Base-by-base conservation (phyloP, 1,140 invertebrate species). In the Ditylenchus dipsaci region DNA sequence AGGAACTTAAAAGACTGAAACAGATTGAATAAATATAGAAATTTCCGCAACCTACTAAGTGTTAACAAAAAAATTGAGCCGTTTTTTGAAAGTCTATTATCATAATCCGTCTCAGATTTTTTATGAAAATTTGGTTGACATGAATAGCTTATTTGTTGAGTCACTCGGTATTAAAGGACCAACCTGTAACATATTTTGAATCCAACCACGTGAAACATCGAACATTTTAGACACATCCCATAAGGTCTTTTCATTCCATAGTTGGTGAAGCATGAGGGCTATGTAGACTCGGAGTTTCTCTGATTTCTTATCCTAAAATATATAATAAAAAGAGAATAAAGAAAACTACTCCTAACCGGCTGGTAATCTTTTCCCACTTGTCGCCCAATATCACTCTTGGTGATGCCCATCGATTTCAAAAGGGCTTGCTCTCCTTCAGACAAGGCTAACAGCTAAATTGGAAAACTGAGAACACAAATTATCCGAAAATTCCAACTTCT, bases 171-270 rank as follows among this genome's bases (percentile, higher is more conserved):
- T n/a, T n/a, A n/a, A n/a, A n/a, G n/a, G n/a, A n/a, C n/a, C 49
- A 1, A 53, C 57, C 57, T 73, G 71, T 43, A 73, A 21, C 27
- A 62, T 26, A 11, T 49, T 60, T 57, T 73, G 67, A 3, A 73
- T 29, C 71, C 71, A 73, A 29, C 71, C 71, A 17, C 71, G 75
- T 15, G 61, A 27, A 19, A 73, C 72, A 26, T 63, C 62, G 38
- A 73, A 73, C 30, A n/a, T 21, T 23, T 75, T 29, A 13, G 72
- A 73, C 1, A 73, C 67, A 30, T 47, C 60, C 56, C 74, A 67
- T 19, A 76, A 42, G 30, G 65, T 27, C 43, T 64, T 33, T 21
- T 45, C 45, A 21, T 53, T 42, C 73, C 73, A 76, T 23, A 73
- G 26, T 57, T 69, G 15, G n/a, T 59, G 57, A 13, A 73, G 61